Percentiles rank a stretch among this genome's conserved stretches.
phyloP scores from a whole-genome alignment of 2,797 vertebrate species.

The Erpetoichthys calabaricus region DNA sequence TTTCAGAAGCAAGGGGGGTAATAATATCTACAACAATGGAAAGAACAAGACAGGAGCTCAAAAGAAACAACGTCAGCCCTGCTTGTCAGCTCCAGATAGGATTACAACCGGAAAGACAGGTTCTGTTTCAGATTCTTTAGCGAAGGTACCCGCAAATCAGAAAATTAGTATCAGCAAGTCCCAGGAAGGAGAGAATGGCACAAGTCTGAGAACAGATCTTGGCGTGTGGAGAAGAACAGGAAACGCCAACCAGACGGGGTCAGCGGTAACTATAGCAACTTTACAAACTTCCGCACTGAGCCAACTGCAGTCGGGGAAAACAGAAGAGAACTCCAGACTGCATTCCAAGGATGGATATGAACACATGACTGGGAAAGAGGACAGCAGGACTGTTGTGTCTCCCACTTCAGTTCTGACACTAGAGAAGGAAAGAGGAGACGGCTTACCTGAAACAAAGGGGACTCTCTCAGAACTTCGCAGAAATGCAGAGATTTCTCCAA shows the following conservation, averaged over 20 bases:
- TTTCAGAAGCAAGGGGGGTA: conserved; percentile 50
- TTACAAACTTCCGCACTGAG: conserved; percentile 50
- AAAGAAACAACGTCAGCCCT: conserved; percentile 24
- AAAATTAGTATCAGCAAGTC: conserved; percentile 25
- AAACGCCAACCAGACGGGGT: conserved; percentile 37
- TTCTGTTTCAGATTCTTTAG: conserved; percentile 26
- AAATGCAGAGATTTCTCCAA: no score
- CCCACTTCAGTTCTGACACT: background rate
- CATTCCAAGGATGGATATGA: conserved; percentile 47
- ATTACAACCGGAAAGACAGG: conserved; percentile 20
- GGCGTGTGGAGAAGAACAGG: conserved; percentile 14
- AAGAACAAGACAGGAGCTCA: conserved; percentile 29
- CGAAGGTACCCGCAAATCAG: conserved; percentile 20
- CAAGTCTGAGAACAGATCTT: conserved; percentile 18
- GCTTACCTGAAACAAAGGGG: no score
- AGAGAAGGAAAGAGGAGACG: no score
- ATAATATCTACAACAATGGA: conserved; percentile 36
- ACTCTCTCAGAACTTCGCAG: no score
- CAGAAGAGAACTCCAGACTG: conserved; percentile 41
- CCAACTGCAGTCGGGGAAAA: conserved; percentile 45
- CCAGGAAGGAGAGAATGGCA: conserved; percentile 20
- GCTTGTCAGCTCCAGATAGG: conserved; percentile 18
- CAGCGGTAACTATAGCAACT: conserved; percentile 53
- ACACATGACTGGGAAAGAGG: conserved; percentile 33
- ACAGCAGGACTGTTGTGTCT: conserved; percentile 6